Conservation (phyloP, 2,888 invertebrate genomes). For the Macaria notata region DNA sequence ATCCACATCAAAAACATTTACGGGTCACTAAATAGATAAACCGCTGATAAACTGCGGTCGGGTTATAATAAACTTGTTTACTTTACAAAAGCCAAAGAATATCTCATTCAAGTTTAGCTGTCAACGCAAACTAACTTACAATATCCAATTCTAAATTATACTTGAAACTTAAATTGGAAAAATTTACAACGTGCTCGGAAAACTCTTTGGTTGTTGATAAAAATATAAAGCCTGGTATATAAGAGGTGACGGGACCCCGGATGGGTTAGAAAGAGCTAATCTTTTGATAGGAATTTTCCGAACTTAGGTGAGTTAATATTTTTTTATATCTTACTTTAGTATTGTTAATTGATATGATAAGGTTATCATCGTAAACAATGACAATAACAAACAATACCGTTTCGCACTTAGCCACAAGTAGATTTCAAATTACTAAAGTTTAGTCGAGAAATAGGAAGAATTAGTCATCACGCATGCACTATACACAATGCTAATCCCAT, state of each 20-base stretch:
- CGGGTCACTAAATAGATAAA: slow-evolving; percentile 37
- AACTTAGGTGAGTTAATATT: slow-evolving; percentile 9
- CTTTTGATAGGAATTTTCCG: neutral
- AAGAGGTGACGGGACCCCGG: slow-evolving; percentile 14
- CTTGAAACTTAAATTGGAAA: slow-evolving; percentile 33
- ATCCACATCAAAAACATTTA: slow-evolving; percentile 29
- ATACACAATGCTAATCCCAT: too few relatives aligned
- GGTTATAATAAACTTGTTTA: slow-evolving; percentile 57
- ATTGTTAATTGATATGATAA: too few relatives aligned
- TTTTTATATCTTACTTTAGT: neutral
- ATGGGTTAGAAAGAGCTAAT: slow-evolving; percentile 14
- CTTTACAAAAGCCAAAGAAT: too few relatives aligned
- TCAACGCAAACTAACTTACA: too few relatives aligned
- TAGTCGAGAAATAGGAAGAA: too few relatives aligned
- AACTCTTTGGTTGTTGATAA: neutral
- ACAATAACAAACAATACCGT: too few relatives aligned
- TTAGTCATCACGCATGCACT: too few relatives aligned
- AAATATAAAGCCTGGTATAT: slow-evolving; percentile 20
- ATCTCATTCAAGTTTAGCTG: slow-evolving; percentile 41
- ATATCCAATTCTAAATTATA: slow-evolving; percentile 9
- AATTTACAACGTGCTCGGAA: slow-evolving; percentile 28
- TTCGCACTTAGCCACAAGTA: too few relatives aligned
- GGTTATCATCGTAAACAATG: too few relatives aligned
- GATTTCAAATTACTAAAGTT: too few relatives aligned
- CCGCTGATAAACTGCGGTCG: slow-evolving; percentile 49